These are phyloP conservation scores for Taphrorychus bicolor DNA, from an alignment of 2,888 invertebrate species.

Conservation along the genomic window DNA sequence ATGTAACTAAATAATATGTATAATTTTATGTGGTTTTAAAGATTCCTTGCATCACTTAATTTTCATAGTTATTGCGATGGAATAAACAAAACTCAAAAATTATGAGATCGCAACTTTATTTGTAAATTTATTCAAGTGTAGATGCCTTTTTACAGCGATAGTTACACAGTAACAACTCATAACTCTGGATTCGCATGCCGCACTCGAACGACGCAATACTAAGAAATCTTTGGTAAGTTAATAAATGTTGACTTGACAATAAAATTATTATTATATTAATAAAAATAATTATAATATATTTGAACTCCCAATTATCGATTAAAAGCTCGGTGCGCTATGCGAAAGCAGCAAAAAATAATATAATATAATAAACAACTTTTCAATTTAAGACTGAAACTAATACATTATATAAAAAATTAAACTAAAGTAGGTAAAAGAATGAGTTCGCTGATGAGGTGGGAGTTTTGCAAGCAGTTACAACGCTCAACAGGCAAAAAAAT, in stretches of 20 bases:
- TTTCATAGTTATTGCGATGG: too few species aligned
- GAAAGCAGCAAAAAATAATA: neutral
- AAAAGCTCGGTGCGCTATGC: neutral
- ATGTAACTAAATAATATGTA: too few species aligned
- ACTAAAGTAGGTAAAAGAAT: slow-evolving; percentile 67
- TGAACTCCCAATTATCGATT: too few species aligned
- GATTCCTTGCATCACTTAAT: too few species aligned
- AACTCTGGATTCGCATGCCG: slow-evolving; percentile 51
- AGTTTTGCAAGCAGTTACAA: slow-evolving; percentile 33
- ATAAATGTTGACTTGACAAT: neutral
- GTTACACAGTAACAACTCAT: slow-evolving; percentile 74
- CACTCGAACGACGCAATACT: slow-evolving; percentile 15
- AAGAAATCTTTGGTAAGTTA: neutral
- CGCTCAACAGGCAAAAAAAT: too few species aligned
- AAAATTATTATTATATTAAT: too few species aligned
- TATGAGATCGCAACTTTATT: slow-evolving; percentile 70
- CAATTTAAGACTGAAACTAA: slow-evolving; percentile 68
- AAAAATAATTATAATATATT: too few species aligned
- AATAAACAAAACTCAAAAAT: slow-evolving; percentile 17
- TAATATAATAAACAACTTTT: too few species aligned
- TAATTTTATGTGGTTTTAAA: too few species aligned
- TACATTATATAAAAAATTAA: slow-evolving; percentile 72
- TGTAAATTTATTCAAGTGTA: slow-evolving; percentile 67
- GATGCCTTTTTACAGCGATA: slow-evolving; percentile 69
- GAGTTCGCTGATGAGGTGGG: slow-evolving; percentile 61